Percentiles rank a stretch among this genome's conserved stretches.
Conservation (phyloP, 2,888 invertebrate species). For the Heliconius ethilla region DNA sequence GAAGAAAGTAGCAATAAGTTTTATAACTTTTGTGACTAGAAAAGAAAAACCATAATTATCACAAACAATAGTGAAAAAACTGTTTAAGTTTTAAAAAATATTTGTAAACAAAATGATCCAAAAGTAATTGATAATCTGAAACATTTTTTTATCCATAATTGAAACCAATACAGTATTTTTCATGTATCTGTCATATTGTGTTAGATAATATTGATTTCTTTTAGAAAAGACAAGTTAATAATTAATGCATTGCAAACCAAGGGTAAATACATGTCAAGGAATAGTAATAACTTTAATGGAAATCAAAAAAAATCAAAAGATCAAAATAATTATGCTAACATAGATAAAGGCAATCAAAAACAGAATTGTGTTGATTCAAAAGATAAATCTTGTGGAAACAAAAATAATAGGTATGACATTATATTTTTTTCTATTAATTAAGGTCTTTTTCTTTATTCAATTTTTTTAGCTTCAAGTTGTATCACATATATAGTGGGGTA, state of each 20-base stretch:
- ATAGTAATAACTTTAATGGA: slow-evolving; percentile 10
- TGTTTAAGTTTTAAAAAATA: no score
- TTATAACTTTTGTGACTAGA: no score
- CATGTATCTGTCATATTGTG: background rate
- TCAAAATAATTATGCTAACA: slow-evolving; percentile 24
- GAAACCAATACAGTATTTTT: background rate
- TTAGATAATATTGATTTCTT: slow-evolving; percentile 45
- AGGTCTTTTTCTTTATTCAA: background rate
- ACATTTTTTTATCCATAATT: no score
- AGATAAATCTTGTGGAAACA: slow-evolving; percentile 21
- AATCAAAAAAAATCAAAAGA: slow-evolving; percentile 7
- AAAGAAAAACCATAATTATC: no score
- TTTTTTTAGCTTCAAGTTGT: background rate
- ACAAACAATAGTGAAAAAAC: no score
- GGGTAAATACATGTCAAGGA: slow-evolving; percentile 43
- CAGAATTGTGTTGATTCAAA: background rate
- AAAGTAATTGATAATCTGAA: no score
- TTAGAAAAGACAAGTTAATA: slow-evolving; percentile 68
- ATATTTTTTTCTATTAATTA: background rate
- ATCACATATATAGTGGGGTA: background rate
- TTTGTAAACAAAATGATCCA: no score
- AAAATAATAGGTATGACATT: slow-evolving; percentile 35
- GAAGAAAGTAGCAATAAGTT: no score
- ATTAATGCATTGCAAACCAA: slow-evolving; percentile 57
- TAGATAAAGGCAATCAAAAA: background rate